These are phyloP conservation scores for Stictocephala bisonia DNA, from an alignment of 2,888 invertebrate genomes.

Conservation along the genomic window DNA sequence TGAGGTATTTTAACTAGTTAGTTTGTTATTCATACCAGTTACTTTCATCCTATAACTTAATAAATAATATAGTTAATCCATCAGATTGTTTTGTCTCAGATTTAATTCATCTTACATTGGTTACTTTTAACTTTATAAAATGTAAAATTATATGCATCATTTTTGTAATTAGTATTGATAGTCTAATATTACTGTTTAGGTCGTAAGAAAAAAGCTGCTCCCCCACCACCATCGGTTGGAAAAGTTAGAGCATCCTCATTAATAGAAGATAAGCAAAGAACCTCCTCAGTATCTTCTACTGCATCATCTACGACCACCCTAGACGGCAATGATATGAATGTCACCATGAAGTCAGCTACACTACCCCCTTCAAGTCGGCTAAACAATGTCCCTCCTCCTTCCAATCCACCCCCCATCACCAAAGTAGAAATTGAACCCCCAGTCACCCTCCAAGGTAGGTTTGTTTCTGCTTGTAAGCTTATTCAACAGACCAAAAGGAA, in stretches of 20 bases:
- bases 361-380: conserved; percentile 39
- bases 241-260: conserved; percentile 48
- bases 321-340: conserved; percentile 40
- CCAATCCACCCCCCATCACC: conserved; percentile 8
- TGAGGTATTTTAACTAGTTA: too few relatives aligned
- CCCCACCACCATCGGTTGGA: conserved; percentile 65
- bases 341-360: conserved; percentile 44
- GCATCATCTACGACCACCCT: conserved; percentile 45
- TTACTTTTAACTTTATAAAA: too few relatives aligned
- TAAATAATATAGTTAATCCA: too few relatives aligned
- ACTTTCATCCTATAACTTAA: too few relatives aligned
- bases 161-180: too few relatives aligned
- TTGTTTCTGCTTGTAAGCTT: conserved; percentile 36
- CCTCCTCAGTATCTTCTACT: conserved; percentile 39
- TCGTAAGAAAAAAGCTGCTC: conserved; percentile 71
- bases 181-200: too few relatives aligned
- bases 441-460: conserved; percentile 40
- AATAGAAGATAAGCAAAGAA: conserved; percentile 47
- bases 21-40: too few relatives aligned
- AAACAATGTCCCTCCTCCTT: not conserved
- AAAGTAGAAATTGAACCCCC: conserved; percentile 20
- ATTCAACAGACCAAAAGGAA: conserved; percentile 35
- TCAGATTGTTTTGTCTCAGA: too few relatives aligned
- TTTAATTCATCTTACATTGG: too few relatives aligned
- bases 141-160: too few relatives aligned